Conservation (phyloP, 2,113 vertebrate genomes). For the Pachycephala philippinensis region DNA sequence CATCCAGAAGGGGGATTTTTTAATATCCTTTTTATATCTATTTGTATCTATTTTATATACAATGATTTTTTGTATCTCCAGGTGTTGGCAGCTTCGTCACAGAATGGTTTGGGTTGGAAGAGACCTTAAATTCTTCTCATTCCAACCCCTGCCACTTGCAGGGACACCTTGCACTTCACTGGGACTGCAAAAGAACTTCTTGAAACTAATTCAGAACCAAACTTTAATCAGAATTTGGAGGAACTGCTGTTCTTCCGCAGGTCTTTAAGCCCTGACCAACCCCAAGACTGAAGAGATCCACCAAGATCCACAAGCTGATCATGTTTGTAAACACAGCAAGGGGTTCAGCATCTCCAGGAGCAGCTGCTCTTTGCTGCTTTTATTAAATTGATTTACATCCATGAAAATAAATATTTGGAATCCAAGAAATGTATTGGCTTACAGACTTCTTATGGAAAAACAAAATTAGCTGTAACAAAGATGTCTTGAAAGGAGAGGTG, state of each 20-base stretch:
- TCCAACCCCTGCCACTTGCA: background rate
- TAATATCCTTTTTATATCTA: background rate
- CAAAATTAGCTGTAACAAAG: background rate
- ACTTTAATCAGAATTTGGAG: background rate
- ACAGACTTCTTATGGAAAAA: background rate
- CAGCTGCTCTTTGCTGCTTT: background rate
- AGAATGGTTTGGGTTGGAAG: background rate
- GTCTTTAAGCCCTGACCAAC: background rate
- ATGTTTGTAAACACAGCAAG: background rate
- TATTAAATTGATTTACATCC: background rate
- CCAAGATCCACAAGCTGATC: background rate
- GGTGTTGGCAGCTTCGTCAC: background rate
- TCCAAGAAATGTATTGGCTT: background rate
- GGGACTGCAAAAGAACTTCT: background rate
- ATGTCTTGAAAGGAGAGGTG: background rate
- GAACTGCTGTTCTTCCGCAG: background rate
- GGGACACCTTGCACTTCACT: background rate
- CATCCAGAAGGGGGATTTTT: background rate
- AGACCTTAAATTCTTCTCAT: background rate
- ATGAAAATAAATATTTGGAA: background rate
- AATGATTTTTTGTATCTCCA: background rate
- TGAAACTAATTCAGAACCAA: background rate
- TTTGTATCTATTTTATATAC: background rate
- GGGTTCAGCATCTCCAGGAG: background rate
- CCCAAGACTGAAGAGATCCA: background rate